A percentile compares a stretch with the other conserved stretches of the same genome.
phyloP scores from a whole-genome alignment of 1,140 invertebrate species.

The Scaptomyza montana region DNA sequence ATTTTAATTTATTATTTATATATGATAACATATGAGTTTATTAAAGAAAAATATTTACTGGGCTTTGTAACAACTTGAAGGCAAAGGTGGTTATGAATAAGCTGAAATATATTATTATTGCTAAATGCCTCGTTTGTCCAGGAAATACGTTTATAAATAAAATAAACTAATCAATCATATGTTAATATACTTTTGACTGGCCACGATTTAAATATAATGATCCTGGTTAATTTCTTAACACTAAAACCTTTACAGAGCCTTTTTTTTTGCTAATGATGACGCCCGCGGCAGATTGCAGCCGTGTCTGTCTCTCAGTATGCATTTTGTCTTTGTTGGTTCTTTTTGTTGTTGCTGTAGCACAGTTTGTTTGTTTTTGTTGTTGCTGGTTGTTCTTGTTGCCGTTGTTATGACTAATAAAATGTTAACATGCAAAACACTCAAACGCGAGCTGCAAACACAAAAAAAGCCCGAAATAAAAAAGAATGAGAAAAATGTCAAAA shows the following conservation, averaged over 20 bases:
- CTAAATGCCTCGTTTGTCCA: too few species aligned
- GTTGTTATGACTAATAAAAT: slow-evolving; percentile 82
- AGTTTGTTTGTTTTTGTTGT: slow-evolving; percentile 13
- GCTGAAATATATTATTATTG: too few species aligned
- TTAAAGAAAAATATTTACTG: too few species aligned
- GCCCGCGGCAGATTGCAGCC: slow-evolving; percentile 35
- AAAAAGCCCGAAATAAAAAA: slow-evolving; percentile 38
- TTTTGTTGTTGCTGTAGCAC: slow-evolving; percentile 6
- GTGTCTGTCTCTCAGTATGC: neutral
- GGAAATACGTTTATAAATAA: too few species aligned
- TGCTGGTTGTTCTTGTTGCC: slow-evolving; percentile 41
- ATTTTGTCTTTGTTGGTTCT: neutral
- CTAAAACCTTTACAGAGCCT: slow-evolving; percentile 7
- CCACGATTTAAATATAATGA: slow-evolving; percentile 42
- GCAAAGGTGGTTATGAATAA: too few species aligned
- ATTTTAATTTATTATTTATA: neutral
- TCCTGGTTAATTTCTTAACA: slow-evolving; percentile 30
- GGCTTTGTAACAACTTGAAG: too few species aligned
- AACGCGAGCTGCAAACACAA: slow-evolving; percentile 34
- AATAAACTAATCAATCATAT: neutral
- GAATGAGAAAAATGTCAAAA: slow-evolving; percentile 71
- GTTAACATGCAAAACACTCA: slow-evolving; percentile 81
- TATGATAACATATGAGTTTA: too few species aligned
- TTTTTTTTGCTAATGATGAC: slow-evolving; percentile 19
- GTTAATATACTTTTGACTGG: slow-evolving; percentile 9